Evolutionary conservation across 2,797 vertebrate genomes (phyloP).

Genomic region (Phataginus tricuspis): DNA sequence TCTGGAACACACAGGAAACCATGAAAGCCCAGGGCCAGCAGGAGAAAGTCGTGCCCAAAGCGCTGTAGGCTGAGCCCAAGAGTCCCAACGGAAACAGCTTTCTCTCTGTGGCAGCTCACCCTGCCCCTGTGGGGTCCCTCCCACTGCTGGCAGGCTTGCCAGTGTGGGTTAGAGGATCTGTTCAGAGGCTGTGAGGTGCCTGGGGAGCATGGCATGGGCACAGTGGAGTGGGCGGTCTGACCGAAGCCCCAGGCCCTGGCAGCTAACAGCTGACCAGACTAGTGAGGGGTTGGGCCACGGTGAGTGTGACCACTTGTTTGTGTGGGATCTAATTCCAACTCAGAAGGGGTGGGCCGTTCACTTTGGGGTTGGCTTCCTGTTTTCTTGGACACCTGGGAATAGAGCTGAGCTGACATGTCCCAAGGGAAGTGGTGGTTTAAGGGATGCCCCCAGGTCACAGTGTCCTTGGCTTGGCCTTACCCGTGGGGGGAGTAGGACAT

Average conservation of each 20-base stretch:
- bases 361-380: slow-evolving; percentile 51
- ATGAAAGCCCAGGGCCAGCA: neutral
- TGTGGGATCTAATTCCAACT: slow-evolving; percentile 46
- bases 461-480: slow-evolving; percentile 4
- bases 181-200: neutral
- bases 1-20: neutral
- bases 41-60: neutral
- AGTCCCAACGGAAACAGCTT: neutral
- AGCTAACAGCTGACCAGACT: neutral
- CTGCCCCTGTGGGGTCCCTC: neutral
- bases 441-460: neutral
- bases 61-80: neutral
- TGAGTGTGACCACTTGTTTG: neutral
- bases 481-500: neutral
- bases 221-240: neutral
- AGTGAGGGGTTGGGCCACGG: neutral
- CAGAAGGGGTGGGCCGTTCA: neutral
- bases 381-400: slow-evolving; percentile 55
- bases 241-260: neutral
- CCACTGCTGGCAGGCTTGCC: neutral
- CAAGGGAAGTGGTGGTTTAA: slow-evolving; percentile 33
- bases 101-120: neutral
- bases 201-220: neutral
- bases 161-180: neutral
- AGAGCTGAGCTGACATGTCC: neutral